Conservation (phyloP, 2,797 vertebrate genomes). For the Pseudochromis fuscus region DNA sequence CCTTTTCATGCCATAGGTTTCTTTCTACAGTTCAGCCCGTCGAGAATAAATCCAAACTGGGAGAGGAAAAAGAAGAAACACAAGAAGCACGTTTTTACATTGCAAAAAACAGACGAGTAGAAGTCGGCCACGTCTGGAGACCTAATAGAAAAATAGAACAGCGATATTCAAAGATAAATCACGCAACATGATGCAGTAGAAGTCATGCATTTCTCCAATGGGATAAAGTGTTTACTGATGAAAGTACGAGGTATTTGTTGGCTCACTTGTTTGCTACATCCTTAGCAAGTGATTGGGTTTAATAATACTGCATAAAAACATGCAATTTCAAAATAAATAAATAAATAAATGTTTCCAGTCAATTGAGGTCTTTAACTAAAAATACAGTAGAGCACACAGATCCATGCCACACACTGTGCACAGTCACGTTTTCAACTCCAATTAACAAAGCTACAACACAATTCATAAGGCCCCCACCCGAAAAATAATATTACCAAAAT, state of each 20-base stretch:
- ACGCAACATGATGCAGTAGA: constrained; percentile 82
- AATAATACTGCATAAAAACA: constrained; percentile 80
- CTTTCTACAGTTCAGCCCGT: constrained; percentile 67
- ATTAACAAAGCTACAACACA: constrained; percentile 83
- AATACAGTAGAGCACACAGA: constrained; percentile 76
- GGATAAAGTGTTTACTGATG: constrained; percentile 70
- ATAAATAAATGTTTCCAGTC: constrained; percentile 38
- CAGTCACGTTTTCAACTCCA: constrained; percentile 79
- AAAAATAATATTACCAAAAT: constrained; percentile 50
- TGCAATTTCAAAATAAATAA: constrained; percentile 74
- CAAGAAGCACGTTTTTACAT: constrained; percentile 68
- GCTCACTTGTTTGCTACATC: constrained; percentile 82
- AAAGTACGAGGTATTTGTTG: constrained; percentile 83
- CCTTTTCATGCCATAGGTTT: constrained; percentile 84
- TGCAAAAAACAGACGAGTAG: constrained; percentile 62
- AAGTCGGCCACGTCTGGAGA: constrained; percentile 66
- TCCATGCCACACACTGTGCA: constrained; percentile 83
- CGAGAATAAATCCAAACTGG: constrained; percentile 64
- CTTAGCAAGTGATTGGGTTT: constrained; percentile 79
- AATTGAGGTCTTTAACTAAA: constrained; percentile 69
- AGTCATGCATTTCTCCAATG: constrained; percentile 83
- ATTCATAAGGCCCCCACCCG: constrained; percentile 66
- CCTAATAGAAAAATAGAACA: constrained; percentile 82
- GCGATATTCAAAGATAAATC: constrained; percentile 72
- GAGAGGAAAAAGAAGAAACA: constrained; percentile 70